Evolutionary conservation across 1,140 invertebrate species (phyloP).

Genomic region (Phenacoccus solenopsis): DNA sequence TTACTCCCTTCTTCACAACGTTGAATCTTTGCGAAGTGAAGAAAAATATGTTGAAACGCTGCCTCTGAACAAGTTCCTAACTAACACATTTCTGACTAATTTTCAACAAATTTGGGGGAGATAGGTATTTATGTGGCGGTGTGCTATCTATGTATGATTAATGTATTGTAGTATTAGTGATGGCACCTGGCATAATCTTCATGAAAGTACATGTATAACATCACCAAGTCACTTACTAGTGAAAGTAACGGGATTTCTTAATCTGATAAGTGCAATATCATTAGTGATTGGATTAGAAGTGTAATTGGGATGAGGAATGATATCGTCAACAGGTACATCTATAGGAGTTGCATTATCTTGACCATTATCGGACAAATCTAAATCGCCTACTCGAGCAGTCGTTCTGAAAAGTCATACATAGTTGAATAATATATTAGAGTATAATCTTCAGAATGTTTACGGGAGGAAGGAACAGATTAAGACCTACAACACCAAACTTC

Average conservation of each 20-base stretch:
- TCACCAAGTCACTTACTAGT: slow-evolving; percentile 32
- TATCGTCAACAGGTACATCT: slow-evolving; percentile 27
- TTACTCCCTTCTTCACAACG: too few relatives aligned
- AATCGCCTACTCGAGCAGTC: slow-evolving; percentile 28
- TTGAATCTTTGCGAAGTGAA: too few relatives aligned
- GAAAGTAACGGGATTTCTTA: slow-evolving; percentile 34
- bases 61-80: not conserved
- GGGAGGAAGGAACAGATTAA: too few relatives aligned
- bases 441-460: too few relatives aligned
- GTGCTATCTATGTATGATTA: too few relatives aligned
- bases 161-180: too few relatives aligned
- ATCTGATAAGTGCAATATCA: slow-evolving; percentile 38
- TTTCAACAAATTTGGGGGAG: too few relatives aligned
- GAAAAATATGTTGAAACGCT: too few relatives aligned
- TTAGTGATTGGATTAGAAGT: slow-evolving; percentile 34
- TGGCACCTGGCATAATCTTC: too few relatives aligned
- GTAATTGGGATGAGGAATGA: slow-evolving; percentile 34
- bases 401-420: slow-evolving; percentile 23
- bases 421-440: not conserved
- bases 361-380: slow-evolving; percentile 23
- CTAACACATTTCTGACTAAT: not conserved
- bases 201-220: not conserved
- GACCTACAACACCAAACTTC: not conserved
- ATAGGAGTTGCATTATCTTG: slow-evolving; percentile 26
- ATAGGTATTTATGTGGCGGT: too few relatives aligned